phyloP scores from a whole-genome alignment of 2,888 invertebrate genomes.

The Antheraea yamamai region DNA sequence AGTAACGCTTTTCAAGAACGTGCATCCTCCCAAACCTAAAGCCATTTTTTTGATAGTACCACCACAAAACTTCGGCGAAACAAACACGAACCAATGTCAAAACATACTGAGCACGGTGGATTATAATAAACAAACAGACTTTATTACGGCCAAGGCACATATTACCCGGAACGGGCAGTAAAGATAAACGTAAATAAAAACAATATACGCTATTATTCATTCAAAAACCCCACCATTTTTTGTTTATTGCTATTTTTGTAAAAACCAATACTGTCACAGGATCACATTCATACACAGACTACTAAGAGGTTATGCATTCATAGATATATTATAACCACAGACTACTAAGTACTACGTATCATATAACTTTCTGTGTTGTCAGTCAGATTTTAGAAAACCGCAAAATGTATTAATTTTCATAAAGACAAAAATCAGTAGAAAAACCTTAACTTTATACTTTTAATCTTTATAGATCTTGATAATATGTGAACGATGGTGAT shows the following conservation, averaged over 20 bases:
- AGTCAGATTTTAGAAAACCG: too few relatives aligned
- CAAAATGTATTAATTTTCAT: too few relatives aligned
- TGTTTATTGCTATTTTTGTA: neutral
- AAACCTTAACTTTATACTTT: too few relatives aligned
- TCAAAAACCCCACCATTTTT: slow-evolving; percentile 28
- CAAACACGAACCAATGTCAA: slow-evolving; percentile 42
- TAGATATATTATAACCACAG: too few relatives aligned
- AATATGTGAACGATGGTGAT: too few relatives aligned
- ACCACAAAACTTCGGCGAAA: slow-evolving; percentile 37
- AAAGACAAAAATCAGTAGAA: too few relatives aligned
- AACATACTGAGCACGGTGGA: slow-evolving; percentile 33
- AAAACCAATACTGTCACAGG: neutral
- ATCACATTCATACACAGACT: neutral
- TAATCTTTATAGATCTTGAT: too few relatives aligned
- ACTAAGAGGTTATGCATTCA: too few relatives aligned
- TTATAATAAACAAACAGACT: slow-evolving; percentile 25
- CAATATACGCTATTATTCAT: slow-evolving; percentile 17
- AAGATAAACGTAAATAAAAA: slow-evolving; percentile 17
- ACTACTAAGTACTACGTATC: too few relatives aligned
- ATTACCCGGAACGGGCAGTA: slow-evolving; percentile 27
- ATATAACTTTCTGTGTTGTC: too few relatives aligned
- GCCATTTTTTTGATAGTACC: slow-evolving; percentile 53
- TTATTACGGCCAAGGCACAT: slow-evolving; percentile 33
- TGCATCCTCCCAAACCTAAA: slow-evolving; percentile 67
- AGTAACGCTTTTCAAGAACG: slow-evolving; percentile 80